A percentile compares a stretch with the other conserved stretches of the same genome.
Conservation (phyloP, 2,797 vertebrate genomes). For the Galaxias olidus region DNA sequence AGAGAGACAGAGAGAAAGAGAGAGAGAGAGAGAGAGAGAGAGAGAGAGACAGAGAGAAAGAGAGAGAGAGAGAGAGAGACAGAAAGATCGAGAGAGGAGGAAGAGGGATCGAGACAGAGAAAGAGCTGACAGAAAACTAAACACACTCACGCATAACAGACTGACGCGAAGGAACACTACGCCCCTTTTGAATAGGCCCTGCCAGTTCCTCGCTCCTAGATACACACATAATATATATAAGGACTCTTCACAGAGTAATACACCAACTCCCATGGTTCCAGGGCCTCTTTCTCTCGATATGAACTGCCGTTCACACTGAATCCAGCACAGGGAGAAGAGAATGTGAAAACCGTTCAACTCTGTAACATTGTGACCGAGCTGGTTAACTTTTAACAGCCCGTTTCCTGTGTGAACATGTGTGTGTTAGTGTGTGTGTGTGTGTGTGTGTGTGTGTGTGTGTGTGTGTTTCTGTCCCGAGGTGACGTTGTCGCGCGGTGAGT, state of each 20-base stretch:
- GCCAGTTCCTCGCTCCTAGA: not conserved
- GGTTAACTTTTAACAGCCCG: no score
- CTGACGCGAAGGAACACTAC: no score
- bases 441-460: conserved; percentile 4
- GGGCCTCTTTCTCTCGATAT: no score
- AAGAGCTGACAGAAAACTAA: not conserved
- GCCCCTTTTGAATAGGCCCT: not conserved
- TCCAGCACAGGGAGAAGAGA: not conserved
- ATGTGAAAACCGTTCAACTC: no score
- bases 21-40: not conserved
- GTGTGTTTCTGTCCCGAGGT: not conserved
- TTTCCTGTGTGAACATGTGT: not conserved
- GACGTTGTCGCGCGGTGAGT: conserved; percentile 5
- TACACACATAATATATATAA: no score
- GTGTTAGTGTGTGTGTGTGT: not conserved
- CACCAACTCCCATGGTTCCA: not conserved
- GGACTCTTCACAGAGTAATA: not conserved
- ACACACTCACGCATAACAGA: not conserved
- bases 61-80: not conserved
- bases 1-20: conserved; percentile 1
- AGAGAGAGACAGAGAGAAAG: not conserved
- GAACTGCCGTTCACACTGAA: not conserved
- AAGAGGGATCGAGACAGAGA: not conserved
- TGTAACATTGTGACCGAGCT: no score
- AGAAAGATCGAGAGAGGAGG: not conserved